Conservation (phyloP, 1,140 invertebrate species). For the Archivesica marissinica region DNA sequence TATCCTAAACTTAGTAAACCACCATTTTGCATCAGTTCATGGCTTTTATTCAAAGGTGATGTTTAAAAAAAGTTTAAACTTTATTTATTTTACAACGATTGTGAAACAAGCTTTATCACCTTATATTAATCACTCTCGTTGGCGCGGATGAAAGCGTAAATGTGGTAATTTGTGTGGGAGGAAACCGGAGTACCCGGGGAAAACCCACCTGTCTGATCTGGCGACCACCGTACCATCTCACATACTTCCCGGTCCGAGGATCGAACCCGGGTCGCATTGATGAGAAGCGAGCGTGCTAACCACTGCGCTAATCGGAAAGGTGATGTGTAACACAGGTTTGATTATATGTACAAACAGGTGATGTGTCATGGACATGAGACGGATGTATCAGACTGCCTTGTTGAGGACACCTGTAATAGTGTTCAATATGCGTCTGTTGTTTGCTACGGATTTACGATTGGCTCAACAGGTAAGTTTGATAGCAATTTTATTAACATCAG, state of each 20-base stretch:
- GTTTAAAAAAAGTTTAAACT: too few species aligned
- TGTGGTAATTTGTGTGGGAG: too few species aligned
- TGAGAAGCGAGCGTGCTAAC: too few species aligned
- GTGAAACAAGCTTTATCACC: too few species aligned
- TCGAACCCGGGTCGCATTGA: too few species aligned
- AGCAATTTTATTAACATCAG: neutral
- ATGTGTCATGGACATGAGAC: constrained; percentile 18
- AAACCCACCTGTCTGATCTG: too few species aligned
- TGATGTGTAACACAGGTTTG: neutral
- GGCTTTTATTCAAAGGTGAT: neutral
- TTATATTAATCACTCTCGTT: too few species aligned
- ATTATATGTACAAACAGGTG: constrained; percentile 9
- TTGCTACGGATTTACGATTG: constrained; percentile 23
- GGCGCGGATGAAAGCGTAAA: too few species aligned
- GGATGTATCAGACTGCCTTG: constrained; percentile 33
- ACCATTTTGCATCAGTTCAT: neutral
- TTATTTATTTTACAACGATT: too few species aligned
- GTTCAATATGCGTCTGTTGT: constrained; percentile 39
- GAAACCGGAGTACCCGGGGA: too few species aligned
- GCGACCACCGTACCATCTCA: too few species aligned
- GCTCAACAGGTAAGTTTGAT: neutral
- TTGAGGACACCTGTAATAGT: neutral
- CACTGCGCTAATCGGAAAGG: neutral
- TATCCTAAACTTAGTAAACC: neutral
- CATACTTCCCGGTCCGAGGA: too few species aligned